phyloP scores from a whole-genome alignment of 2,113 vertebrate genomes.

The Malurus melanocephalus region DNA sequence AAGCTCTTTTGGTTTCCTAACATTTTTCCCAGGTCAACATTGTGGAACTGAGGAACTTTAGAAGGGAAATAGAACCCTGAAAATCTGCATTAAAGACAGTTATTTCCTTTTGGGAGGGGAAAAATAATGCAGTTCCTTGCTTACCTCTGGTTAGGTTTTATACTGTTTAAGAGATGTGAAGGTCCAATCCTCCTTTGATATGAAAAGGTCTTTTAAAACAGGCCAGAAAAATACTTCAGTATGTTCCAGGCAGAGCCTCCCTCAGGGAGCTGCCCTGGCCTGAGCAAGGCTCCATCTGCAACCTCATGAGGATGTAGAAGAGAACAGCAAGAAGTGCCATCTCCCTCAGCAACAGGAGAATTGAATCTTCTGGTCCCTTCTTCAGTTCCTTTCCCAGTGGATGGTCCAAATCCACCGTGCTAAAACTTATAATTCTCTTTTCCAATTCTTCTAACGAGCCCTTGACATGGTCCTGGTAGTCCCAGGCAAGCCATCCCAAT shows the following conservation, averaged over 20 bases:
- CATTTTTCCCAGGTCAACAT: background rate
- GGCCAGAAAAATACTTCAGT: background rate
- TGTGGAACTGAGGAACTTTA: background rate
- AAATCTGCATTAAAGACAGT: background rate
- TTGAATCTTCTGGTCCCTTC: background rate
- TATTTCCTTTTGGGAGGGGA: background rate
- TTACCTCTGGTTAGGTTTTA: background rate
- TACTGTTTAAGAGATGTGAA: background rate
- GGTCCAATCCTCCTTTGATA: background rate
- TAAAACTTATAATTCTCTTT: background rate
- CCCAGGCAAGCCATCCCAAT: background rate
- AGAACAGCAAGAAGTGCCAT: background rate
- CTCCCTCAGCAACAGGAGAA: background rate
- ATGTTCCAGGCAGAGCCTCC: background rate
- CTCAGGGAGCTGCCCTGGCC: background rate
- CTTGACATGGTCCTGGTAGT: background rate
- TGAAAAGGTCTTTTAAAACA: background rate
- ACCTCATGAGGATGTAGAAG: background rate
- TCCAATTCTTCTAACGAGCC: background rate
- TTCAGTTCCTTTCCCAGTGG: background rate
- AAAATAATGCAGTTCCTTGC: background rate
- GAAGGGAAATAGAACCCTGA: background rate
- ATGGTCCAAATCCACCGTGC: accelerated
- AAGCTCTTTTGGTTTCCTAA: background rate
- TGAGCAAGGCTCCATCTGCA: background rate